Percentiles rank a stretch among this genome's conserved stretches.
phyloP scores from a whole-genome alignment of 1,140 invertebrate genomes.

The Pentalonia nigronervosa region DNA sequence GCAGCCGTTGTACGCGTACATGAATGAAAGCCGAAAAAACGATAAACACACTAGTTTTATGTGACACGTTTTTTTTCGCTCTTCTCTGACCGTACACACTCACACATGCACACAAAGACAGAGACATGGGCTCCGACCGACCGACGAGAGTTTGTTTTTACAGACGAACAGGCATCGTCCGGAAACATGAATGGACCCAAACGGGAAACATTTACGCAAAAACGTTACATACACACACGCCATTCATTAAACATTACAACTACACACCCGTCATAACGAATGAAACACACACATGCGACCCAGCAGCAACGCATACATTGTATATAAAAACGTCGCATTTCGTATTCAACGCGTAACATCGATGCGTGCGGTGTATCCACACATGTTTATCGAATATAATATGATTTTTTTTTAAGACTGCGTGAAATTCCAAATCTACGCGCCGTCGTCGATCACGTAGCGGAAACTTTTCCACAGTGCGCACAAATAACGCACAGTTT shows the following conservation, averaged over 20 bases:
- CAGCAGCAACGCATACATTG: background rate
- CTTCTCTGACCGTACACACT: background rate
- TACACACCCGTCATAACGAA: background rate
- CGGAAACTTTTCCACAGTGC: background rate
- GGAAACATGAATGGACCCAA: conserved; percentile 56
- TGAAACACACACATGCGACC: background rate
- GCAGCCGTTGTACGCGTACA: background rate
- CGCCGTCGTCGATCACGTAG: background rate
- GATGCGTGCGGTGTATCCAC: conserved; percentile 2
- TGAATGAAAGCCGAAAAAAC: conserved; percentile 48
- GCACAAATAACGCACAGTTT: background rate
- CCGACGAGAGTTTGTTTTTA: conserved; percentile 2
- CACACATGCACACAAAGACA: too few species aligned
- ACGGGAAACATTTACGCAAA: conserved; percentile 36
- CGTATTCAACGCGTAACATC: conserved; percentile 3
- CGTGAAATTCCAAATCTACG: background rate
- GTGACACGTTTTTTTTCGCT: conserved; percentile 38
- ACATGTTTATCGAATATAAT: background rate
- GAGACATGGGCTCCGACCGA: background rate
- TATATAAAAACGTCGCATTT: background rate
- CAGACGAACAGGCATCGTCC: conserved; percentile 32
- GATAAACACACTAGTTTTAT: conserved; percentile 53
- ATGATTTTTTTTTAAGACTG: background rate
- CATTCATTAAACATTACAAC: conserved; percentile 29
- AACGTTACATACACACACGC: background rate